Conservation (phyloP, 2,113 vertebrate genomes). For the Caranx melampygus region DNA sequence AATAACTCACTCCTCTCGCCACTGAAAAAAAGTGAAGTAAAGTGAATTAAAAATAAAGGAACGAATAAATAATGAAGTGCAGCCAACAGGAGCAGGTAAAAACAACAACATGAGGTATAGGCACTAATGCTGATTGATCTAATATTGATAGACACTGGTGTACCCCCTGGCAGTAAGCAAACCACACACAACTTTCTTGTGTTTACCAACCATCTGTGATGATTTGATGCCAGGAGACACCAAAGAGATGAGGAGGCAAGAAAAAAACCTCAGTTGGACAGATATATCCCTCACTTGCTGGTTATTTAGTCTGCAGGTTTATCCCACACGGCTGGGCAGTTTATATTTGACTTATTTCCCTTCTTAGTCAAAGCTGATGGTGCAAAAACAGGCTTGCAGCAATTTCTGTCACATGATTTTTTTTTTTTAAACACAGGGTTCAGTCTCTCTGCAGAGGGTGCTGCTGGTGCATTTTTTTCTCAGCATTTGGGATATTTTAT, state of each 20-base stretch:
- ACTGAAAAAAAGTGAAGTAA: background rate
- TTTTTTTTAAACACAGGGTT: background rate
- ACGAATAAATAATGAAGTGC: background rate
- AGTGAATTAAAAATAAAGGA: background rate
- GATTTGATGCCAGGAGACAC: constrained; percentile 10
- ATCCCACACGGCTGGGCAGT: background rate
- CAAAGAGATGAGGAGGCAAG: background rate
- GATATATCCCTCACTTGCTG: background rate
- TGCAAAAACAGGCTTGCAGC: constrained; percentile 27
- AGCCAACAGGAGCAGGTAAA: background rate
- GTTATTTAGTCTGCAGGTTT: background rate
- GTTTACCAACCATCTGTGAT: constrained; percentile 39
- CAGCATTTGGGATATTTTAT: constrained; percentile 48
- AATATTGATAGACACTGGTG: background rate
- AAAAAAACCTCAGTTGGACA: background rate
- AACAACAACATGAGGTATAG: background rate
- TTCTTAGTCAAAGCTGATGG: constrained; percentile 28
- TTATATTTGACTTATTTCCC: constrained; percentile 31
- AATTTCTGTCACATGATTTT: constrained; percentile 24
- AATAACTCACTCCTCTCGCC: background rate
- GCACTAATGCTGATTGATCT: background rate
- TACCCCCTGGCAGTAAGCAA: constrained; percentile 1
- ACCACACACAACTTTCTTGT: background rate
- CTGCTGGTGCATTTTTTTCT: background rate
- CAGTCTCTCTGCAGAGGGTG: constrained; percentile 20